These are phyloP conservation scores for Propsilocerus akamusi DNA, from an alignment of 1,140 invertebrate species.

Conservation along the genomic window DNA sequence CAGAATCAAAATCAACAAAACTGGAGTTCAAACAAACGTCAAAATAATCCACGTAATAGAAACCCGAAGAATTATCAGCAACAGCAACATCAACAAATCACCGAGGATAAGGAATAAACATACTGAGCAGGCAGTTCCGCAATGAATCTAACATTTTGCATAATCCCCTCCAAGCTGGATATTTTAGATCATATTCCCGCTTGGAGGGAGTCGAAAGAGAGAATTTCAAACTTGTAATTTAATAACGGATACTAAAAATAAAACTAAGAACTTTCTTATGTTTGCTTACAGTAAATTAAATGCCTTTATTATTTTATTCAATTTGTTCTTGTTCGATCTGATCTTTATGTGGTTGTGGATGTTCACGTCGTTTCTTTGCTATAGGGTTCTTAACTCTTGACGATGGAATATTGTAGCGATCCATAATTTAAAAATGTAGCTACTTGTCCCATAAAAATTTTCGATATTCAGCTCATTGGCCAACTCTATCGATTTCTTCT, in stretches of 20 bases:
- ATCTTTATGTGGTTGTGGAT: neutral
- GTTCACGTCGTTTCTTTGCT: neutral
- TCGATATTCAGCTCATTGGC: neutral
- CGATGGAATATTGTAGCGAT: neutral
- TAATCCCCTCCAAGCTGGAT: neutral
- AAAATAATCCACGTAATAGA: neutral
- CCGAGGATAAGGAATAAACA: neutral
- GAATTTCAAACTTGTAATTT: neutral
- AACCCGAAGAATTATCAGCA: neutral
- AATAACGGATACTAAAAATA: neutral
- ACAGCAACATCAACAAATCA: neutral
- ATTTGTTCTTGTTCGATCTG: neutral
- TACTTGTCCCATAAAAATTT: neutral
- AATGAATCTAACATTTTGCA: neutral
- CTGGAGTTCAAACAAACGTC: neutral
- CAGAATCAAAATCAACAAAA: slow-evolving; percentile 2
- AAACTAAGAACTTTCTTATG: neutral
- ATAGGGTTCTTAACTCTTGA: neutral
- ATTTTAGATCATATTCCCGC: neutral
- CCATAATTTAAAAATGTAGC: neutral
- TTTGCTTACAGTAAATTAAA: neutral
- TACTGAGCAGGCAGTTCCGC: neutral
- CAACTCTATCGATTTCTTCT: neutral
- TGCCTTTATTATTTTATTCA: neutral
- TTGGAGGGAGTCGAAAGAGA: neutral